Conservation (phyloP, 2,888 invertebrate species). For the Pomacea canaliculata region DNA sequence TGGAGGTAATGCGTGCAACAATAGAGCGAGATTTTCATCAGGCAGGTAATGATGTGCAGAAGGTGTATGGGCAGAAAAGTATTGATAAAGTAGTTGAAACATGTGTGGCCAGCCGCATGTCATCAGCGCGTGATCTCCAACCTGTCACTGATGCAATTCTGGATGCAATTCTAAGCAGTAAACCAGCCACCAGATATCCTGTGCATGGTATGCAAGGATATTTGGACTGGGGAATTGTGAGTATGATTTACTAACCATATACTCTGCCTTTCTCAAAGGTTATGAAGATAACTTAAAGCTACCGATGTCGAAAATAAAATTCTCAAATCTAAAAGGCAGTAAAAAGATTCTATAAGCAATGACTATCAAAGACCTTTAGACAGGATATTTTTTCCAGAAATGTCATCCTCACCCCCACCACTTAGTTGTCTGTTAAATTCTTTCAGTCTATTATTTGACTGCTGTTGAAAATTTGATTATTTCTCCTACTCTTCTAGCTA, state of each 20-base stretch:
- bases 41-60: constrained; percentile 43
- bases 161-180: constrained; percentile 45
- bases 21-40: constrained; percentile 43
- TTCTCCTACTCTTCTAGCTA: too few species aligned
- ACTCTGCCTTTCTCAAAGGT: too few species aligned
- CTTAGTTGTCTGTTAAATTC: too few species aligned
- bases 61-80: constrained; percentile 44
- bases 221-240: constrained; percentile 22
- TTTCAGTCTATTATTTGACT: too few species aligned
- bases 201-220: constrained; percentile 39
- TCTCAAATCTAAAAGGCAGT: too few species aligned
- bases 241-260: neutral
- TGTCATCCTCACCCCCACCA: too few species aligned
- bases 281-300: too few species aligned
- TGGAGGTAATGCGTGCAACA: constrained; percentile 38
- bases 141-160: constrained; percentile 42
- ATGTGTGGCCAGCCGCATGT: constrained; percentile 23
- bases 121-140: constrained; percentile 28
- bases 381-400: too few species aligned
- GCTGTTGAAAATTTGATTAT: too few species aligned
- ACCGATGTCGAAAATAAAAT: too few species aligned
- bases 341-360: too few species aligned
- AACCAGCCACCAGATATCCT: constrained; percentile 47
- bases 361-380: too few species aligned
- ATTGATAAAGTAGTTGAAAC: constrained; percentile 28